Conservation (phyloP, 2,888 invertebrate species). For the Girardia tigrina region DNA sequence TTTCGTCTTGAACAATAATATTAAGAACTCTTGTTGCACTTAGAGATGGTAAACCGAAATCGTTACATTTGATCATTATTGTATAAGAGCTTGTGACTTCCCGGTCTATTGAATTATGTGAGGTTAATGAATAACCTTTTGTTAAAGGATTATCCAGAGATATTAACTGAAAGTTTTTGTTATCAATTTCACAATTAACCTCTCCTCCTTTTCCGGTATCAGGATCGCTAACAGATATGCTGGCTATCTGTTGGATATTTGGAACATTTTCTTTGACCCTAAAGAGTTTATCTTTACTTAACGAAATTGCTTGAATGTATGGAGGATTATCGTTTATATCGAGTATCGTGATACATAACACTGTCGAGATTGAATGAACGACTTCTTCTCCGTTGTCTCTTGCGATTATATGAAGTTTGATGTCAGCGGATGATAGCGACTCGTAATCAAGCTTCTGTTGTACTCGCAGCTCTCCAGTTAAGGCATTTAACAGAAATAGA, state of each 20-base stretch:
- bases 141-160: conserved; percentile 48
- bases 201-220: conserved; percentile 30
- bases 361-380: neutral
- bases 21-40: conserved; percentile 47
- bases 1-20: conserved; percentile 72
- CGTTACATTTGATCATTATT: conserved; percentile 28
- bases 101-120: conserved; percentile 54
- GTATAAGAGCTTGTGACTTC: conserved; percentile 14
- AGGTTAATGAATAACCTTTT: conserved; percentile 41
- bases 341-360: neutral
- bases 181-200: conserved; percentile 29
- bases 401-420: conserved; percentile 7
- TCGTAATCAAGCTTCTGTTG: conserved; percentile 5
- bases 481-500: neutral
- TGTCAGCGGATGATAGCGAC: neutral
- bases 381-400: neutral
- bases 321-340: conserved; percentile 29
- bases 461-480: conserved; percentile 10
- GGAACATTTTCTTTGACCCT: conserved; percentile 27
- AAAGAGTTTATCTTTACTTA: conserved; percentile 2
- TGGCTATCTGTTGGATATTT: conserved; percentile 30
- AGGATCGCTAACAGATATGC: conserved; percentile 24
- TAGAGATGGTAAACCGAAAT: conserved; percentile 27
- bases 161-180: conserved; percentile 41
- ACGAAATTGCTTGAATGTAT: neutral